Conservation (phyloP, 2,113 vertebrate species). For the Benitochromis conjunctus region DNA sequence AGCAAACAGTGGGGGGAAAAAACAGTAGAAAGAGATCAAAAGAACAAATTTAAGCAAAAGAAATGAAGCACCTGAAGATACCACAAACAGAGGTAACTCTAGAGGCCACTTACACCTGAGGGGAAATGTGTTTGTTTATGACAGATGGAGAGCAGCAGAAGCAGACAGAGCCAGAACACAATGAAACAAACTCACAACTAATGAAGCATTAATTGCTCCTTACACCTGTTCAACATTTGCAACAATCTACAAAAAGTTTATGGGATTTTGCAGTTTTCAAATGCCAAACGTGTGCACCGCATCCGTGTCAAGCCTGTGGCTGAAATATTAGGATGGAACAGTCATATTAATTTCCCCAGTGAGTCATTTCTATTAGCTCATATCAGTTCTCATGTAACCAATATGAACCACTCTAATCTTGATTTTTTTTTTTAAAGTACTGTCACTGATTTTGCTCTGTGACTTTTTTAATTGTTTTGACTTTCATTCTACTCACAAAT, state of each 20-base stretch:
- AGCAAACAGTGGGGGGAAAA: neutral
- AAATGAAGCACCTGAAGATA: neutral
- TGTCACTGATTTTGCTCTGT: neutral
- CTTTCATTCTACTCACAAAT: neutral
- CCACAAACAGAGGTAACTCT: neutral
- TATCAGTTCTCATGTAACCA: neutral
- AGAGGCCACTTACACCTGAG: slow-evolving; percentile 10
- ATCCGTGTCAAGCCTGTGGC: neutral
- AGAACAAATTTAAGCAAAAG: neutral
- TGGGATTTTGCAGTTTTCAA: neutral
- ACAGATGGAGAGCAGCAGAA: slow-evolving; percentile 49
- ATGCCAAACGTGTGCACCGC: neutral
- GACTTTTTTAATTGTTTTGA: neutral
- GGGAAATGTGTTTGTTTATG: slow-evolving; percentile 44
- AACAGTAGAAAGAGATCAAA: neutral
- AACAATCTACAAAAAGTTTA: neutral
- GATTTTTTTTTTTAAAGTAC: neutral
- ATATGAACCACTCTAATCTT: neutral
- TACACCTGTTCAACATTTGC: slow-evolving; percentile 1
- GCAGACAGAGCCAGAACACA: slow-evolving; percentile 3
- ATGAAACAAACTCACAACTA: slow-evolving; percentile 12
- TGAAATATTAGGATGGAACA: neutral
- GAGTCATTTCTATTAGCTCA: neutral
- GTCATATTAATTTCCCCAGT: slow-evolving; percentile 15
- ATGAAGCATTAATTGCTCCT: slow-evolving; percentile 28